Evolutionary conservation across 2,888 invertebrate species (phyloP), one percentile per base, ranked within the genome.

Genomic region (Sphinx pinastri): DNA sequence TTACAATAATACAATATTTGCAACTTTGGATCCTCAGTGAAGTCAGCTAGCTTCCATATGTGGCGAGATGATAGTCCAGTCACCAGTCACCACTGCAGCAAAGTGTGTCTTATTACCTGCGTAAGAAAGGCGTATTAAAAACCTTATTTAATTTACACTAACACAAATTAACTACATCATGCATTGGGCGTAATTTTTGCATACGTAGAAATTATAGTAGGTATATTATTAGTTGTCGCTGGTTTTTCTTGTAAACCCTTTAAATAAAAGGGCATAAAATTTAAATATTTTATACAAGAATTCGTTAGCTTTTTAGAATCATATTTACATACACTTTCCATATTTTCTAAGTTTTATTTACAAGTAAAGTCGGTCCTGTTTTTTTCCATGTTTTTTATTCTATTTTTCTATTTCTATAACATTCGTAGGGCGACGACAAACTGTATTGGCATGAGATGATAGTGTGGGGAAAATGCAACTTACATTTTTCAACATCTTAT

Each of bases 401-500:
- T 2, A 13, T 51, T 5, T 57, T 47, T 60, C 5, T 4, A 12
- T 47, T 60, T 45, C 60, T 45, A 16, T 60, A 60, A 68, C 11
- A 19, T 57, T 14, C 47, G 12, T 68, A 67, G 38, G 16, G 49
- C n/a, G 59, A 31, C 54, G 68, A 16, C 14, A 60, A 49, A 59
- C 45, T n/a, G 67, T 60, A 60, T 69, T 67, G 71, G 67, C 69
- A 51, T 47, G 55, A 51, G 51, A 45, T 69, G 63, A 68, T n/a
- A 19, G 38, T 58, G 57, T 60, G 60, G 16, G 60, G 60, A 49
- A 59, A 45, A 57, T 68, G 47, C 58, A 59, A 47, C 54, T 55
- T 60, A 38, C 52, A 63, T 19, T 60, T 51, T 60, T 60, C 47
- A n/a, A 60, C 16, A 60, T 59, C 31, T 59, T 60, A 60, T 54